A percentile compares a stretch with the other conserved stretches of the same genome.
Conservation (phyloP, 1,140 invertebrate genomes). For the Calosoma granatense region DNA sequence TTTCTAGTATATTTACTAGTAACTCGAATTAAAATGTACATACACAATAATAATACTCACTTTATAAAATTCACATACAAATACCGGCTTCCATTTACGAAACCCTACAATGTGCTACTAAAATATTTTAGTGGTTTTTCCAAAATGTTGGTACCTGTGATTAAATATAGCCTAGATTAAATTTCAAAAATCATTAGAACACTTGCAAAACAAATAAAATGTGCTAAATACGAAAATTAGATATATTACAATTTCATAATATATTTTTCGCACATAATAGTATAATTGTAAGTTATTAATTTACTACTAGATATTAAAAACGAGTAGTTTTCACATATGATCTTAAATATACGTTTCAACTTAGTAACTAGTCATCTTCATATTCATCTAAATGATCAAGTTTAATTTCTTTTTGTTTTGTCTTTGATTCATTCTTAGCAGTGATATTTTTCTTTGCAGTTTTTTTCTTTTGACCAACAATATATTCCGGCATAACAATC, state of each 20-base stretch:
- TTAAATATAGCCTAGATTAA: neutral
- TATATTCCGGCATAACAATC: slow-evolving; percentile 67
- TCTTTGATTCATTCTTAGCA: slow-evolving; percentile 20
- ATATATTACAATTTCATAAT: too few relatives aligned
- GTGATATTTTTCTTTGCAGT: slow-evolving; percentile 34
- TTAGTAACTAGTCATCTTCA: slow-evolving; percentile 33
- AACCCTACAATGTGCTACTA: neutral
- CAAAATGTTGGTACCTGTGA: neutral
- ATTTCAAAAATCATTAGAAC: too few relatives aligned
- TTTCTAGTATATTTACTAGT: neutral
- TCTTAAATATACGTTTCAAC: neutral
- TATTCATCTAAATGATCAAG: slow-evolving; percentile 51
- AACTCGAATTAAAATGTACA: neutral
- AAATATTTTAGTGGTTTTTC: neutral
- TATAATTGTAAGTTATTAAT: too few relatives aligned
- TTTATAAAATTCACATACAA: neutral
- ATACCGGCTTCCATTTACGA: neutral
- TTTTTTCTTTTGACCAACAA: slow-evolving; percentile 56
- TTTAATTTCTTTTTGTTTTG: slow-evolving; percentile 37
- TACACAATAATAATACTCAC: slow-evolving; percentile 1
- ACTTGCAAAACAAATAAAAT: too few relatives aligned
- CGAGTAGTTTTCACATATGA: too few relatives aligned
- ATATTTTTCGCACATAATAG: too few relatives aligned
- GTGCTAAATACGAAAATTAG: too few relatives aligned
- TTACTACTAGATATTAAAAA: too few relatives aligned